Percentiles rank a stretch among this genome's conserved stretches.
phyloP scores from a whole-genome alignment of 2,797 vertebrate species.

The Xerus rutilus region DNA sequence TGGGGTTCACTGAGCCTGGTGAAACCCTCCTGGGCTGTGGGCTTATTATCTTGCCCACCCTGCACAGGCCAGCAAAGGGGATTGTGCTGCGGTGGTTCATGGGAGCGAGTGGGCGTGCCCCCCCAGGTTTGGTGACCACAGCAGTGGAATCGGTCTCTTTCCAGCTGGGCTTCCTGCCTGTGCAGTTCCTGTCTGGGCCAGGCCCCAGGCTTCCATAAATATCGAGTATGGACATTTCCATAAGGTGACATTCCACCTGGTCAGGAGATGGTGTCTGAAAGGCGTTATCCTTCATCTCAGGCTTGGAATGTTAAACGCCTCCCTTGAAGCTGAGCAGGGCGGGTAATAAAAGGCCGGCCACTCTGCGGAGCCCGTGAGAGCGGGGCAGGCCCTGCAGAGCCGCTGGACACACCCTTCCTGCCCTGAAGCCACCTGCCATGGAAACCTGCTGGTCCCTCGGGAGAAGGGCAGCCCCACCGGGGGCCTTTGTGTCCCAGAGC shows the following conservation, averaged over 20 bases:
- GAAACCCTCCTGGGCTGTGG: too few relatives aligned
- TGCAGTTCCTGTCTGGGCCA: background rate
- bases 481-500: background rate
- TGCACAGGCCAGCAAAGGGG: background rate
- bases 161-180: background rate
- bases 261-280: background rate
- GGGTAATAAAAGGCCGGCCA: background rate
- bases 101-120: background rate
- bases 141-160: background rate
- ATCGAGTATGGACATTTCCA: accelerated
- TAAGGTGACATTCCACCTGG: accelerated
- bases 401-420: accelerated
- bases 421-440: constrained; percentile 40
- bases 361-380: background rate
- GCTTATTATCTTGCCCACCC: accelerated
- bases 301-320: background rate
- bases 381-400: background rate
- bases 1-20: too few relatives aligned
- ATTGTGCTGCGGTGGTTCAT: accelerated
- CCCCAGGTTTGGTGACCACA: background rate
- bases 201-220: accelerated
- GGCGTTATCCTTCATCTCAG: background rate
- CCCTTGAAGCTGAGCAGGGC: background rate
- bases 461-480: background rate
- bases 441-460: constrained; percentile 41